phyloP scores from a whole-genome alignment of 2,113 vertebrate genomes.

The Clupea harengus region DNA sequence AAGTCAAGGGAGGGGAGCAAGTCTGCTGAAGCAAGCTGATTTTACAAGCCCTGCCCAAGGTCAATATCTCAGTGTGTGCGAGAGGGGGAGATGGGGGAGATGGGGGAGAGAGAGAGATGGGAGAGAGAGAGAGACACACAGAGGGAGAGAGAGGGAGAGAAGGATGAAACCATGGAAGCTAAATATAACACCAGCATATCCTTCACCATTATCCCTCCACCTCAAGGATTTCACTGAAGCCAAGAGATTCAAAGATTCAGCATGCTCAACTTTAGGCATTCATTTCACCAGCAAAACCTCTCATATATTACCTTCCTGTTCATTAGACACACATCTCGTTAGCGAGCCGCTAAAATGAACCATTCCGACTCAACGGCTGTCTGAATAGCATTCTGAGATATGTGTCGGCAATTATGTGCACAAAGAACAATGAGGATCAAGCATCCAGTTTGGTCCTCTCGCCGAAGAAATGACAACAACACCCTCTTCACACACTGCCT shows the following conservation, averaged over 20 bases:
- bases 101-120: neutral
- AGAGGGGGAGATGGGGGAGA: neutral
- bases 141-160: neutral
- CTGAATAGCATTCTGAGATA: neutral
- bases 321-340: slow-evolving; percentile 2
- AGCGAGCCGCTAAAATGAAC: neutral
- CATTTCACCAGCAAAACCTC: neutral
- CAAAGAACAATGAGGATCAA: neutral
- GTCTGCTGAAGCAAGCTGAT: slow-evolving; percentile 39
- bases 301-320: neutral
- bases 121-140: neutral
- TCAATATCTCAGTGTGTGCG: slow-evolving; percentile 37
- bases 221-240: neutral
- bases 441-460: neutral
- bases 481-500: neutral
- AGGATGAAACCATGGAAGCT: neutral
- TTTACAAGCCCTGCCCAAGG: slow-evolving; percentile 43
- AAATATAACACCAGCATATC: neutral
- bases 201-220: neutral
- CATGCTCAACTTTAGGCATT: neutral
- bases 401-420: neutral
- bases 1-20: slow-evolving; percentile 25
- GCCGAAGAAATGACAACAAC: neutral
- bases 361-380: neutral
- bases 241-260: neutral